Percentiles rank a stretch among this genome's conserved stretches.
Evolutionary conservation across 2,797 vertebrate genomes (phyloP).

Genomic region (Acipenser ruthenus): DNA sequence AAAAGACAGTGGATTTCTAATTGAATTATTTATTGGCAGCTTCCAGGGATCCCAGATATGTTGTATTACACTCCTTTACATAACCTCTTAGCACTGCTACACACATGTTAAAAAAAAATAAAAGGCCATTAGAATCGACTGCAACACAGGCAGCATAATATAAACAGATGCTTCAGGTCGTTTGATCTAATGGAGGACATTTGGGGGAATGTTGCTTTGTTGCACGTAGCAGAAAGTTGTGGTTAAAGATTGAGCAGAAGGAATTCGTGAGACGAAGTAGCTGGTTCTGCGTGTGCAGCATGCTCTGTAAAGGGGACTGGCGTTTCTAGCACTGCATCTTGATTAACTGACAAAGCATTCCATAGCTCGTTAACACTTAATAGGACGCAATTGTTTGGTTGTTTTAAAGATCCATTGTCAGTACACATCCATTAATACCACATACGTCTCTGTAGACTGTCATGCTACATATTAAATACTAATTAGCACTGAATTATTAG

Average conservation of each 20-base stretch:
- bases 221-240: no score
- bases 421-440: slow-evolving; percentile 9
- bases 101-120: slow-evolving; percentile 30
- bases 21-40: slow-evolving; percentile 11
- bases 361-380: slow-evolving; percentile 8
- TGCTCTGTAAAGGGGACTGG: background rate
- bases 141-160: slow-evolving; percentile 3
- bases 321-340: background rate
- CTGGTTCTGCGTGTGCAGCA: background rate
- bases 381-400: background rate
- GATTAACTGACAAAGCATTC: background rate
- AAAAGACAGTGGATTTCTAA: slow-evolving; percentile 30
- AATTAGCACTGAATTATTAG: slow-evolving; percentile 21
- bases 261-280: background rate
- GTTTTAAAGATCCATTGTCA: background rate
- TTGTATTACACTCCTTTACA: slow-evolving; percentile 31
- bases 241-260: no score
- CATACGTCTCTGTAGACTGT: background rate
- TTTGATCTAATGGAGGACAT: no score
- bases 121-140: slow-evolving; percentile 20
- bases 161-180: background rate
- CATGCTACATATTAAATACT: slow-evolving; percentile 13
- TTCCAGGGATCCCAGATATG: slow-evolving; percentile 8
- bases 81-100: slow-evolving; percentile 32
- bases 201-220: no score